Conservation (phyloP, 2,888 invertebrate species). For the Steromphala cineraria region DNA sequence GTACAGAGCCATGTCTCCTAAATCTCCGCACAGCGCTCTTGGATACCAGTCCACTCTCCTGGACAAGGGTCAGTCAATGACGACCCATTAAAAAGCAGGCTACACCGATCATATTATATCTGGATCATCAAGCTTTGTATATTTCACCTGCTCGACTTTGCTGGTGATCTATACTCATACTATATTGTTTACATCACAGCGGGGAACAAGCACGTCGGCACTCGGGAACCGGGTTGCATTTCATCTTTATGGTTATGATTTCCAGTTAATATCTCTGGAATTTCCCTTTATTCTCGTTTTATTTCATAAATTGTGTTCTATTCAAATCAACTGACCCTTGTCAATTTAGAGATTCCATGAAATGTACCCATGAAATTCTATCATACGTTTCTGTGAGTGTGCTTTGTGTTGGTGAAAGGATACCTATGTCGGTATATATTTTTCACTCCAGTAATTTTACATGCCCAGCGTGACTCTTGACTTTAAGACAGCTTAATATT, state of each 20-base stretch:
- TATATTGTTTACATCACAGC: no score
- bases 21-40: not conserved
- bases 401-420: not conserved
- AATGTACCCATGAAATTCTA: not conserved
- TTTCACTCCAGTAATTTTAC: not conserved
- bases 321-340: not conserved
- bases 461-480: not conserved
- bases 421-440: not conserved
- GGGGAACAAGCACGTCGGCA: no score
- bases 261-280: not conserved
- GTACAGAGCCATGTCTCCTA: not conserved
- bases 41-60: not conserved
- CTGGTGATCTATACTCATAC: no score
- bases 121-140: no score
- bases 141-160: no score
- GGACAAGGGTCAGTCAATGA: not conserved
- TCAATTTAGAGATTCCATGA: not conserved
- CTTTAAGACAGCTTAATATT: not conserved
- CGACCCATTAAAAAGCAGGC: not conserved
- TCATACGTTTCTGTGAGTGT: not conserved
- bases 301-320: not conserved
- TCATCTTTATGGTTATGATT: not conserved
- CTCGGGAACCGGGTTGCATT: no score
- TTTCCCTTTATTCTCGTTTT: not conserved
- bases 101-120: not conserved